Evolutionary conservation across 2,797 vertebrate genomes (phyloP).

Genomic region (Helicolenus hilgendorfi): DNA sequence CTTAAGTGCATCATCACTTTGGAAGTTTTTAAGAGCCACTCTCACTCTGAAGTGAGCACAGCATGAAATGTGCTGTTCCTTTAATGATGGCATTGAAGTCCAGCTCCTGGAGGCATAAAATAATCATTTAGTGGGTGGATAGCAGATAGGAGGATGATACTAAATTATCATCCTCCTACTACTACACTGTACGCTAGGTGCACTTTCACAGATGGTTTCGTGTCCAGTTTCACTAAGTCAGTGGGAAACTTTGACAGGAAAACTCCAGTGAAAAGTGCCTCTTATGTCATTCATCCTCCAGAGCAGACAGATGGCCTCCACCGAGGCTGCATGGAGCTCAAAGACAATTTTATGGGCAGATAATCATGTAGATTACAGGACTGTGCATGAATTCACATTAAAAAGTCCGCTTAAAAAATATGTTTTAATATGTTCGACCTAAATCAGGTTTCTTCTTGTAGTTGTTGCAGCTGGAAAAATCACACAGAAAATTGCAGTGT

Average conservation of each 20-base stretch:
- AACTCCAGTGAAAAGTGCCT: slow-evolving; percentile 31
- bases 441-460: not conserved
- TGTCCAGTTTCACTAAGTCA: slow-evolving; percentile 43
- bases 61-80: slow-evolving; percentile 52
- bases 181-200: slow-evolving; percentile 14
- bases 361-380: slow-evolving; percentile 29
- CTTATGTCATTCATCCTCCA: slow-evolving; percentile 14
- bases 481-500: not conserved
- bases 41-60: slow-evolving; percentile 55
- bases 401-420: slow-evolving; percentile 5
- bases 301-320: slow-evolving; percentile 40
- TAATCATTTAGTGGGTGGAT: slow-evolving; percentile 72
- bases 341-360: slow-evolving; percentile 41
- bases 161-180: slow-evolving; percentile 71
- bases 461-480: not conserved
- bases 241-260: slow-evolving; percentile 47
- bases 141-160: slow-evolving; percentile 56
- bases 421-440: not conserved
- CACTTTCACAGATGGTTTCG: slow-evolving; percentile 45
- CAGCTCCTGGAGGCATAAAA: slow-evolving; percentile 63
- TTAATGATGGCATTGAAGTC: slow-evolving; percentile 57
- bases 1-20: slow-evolving; percentile 28
- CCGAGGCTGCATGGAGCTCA: slow-evolving; percentile 5
- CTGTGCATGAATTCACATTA: not conserved
- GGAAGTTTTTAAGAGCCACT: slow-evolving; percentile 47